A percentile compares a stretch with the other conserved stretches of the same genome.
Conservation (phyloP, 2,888 invertebrate species). For the Argyra leucocephala region DNA sequence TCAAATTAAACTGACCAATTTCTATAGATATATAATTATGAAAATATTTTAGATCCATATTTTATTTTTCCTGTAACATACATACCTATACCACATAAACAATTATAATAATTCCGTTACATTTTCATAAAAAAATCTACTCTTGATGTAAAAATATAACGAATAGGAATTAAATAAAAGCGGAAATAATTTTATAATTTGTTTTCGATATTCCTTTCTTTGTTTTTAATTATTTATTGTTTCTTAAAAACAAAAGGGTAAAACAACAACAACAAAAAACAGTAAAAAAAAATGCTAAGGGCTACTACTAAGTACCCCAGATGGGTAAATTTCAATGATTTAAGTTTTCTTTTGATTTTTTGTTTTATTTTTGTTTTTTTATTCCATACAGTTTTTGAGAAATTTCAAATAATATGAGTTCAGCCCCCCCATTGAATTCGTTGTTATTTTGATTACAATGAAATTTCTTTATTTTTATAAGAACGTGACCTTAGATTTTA, state of each 20-base stretch:
- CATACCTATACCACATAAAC: too few species aligned
- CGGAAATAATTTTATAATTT: conserved; percentile 3
- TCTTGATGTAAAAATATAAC: too few species aligned
- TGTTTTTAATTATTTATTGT: not conserved
- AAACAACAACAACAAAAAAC: not conserved
- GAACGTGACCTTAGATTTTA: conserved; percentile 45
- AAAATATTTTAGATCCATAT: too few species aligned
- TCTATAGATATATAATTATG: too few species aligned
- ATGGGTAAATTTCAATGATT: not conserved
- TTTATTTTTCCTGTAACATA: too few species aligned
- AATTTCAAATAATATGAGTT: too few species aligned
- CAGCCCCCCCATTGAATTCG: not conserved
- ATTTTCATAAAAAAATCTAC: too few species aligned
- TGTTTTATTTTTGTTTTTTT: not conserved
- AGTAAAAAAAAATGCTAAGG: not conserved
- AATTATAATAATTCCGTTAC: too few species aligned
- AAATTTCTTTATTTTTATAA: conserved; percentile 43
- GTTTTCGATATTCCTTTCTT: not conserved
- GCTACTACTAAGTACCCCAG: not conserved
- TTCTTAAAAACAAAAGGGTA: not conserved
- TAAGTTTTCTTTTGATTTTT: not conserved
- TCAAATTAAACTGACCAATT: too few species aligned
- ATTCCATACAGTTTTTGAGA: too few species aligned
- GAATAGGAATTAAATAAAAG: not conserved
- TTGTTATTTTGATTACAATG: conserved; percentile 33